A percentile compares a stretch with the other conserved stretches of the same genome.
These are phyloP conservation scores for Cryptomyrus ogoouensis DNA, from an alignment of 2,113 vertebrate genomes.

Conservation along the genomic window DNA sequence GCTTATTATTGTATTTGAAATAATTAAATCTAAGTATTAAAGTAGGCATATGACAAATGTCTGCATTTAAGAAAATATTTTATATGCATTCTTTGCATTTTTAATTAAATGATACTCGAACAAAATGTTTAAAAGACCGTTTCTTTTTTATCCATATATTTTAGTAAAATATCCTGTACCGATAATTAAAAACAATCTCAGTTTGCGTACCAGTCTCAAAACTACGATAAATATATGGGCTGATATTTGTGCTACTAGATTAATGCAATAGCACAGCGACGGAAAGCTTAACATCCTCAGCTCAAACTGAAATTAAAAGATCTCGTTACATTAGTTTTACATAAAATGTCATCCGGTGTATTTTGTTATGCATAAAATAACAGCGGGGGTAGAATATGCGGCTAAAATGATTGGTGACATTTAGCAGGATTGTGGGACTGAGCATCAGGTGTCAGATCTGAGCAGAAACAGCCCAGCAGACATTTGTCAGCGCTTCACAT, in stretches of 20 bases:
- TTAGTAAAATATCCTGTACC: not conserved
- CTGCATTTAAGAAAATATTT: not conserved
- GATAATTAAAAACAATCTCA: not conserved
- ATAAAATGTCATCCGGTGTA: not conserved
- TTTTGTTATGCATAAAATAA: not conserved
- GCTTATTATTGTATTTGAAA: not conserved
- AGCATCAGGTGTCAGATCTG: constrained; percentile 38
- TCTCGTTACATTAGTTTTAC: not conserved
- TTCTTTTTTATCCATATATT: not conserved
- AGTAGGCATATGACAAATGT: not conserved
- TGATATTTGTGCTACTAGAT: not conserved
- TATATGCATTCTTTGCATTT: not conserved
- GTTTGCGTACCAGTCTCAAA: not conserved
- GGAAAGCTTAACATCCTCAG: not conserved
- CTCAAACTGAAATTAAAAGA: not conserved
- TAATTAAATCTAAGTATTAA: not conserved
- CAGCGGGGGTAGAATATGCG: not conserved
- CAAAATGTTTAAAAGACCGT: not conserved
- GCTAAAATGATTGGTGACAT: not conserved
- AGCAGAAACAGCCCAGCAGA: constrained; percentile 21
- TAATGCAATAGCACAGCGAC: not conserved
- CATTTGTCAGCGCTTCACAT: constrained; percentile 36
- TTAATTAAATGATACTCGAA: not conserved
- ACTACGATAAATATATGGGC: not conserved
- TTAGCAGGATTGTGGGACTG: not conserved